phyloP scores from a whole-genome alignment of 2,113 vertebrate species.

The Cephalopholis sonnerati region DNA sequence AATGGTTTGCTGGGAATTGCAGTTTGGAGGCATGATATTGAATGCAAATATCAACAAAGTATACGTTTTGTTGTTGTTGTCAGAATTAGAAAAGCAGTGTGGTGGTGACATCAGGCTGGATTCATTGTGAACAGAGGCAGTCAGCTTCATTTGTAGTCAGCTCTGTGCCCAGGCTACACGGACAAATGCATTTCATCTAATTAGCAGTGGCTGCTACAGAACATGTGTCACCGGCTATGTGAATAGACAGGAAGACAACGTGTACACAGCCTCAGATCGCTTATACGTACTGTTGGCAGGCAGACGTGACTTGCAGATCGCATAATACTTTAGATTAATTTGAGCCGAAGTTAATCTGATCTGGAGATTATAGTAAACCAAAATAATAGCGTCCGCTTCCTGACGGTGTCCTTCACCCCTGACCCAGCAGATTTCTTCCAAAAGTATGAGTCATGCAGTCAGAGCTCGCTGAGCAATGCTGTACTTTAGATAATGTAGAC shows the following conservation, averaged over 20 bases:
- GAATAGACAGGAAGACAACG: conserved; percentile 39
- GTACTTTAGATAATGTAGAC: conserved; percentile 17
- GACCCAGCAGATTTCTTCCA: conserved; percentile 43
- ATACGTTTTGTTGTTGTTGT: not conserved
- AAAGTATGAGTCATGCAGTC: conserved; percentile 40
- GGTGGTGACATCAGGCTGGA: conserved; percentile 46
- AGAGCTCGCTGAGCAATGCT: conserved; percentile 5
- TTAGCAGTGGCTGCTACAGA: conserved; percentile 56
- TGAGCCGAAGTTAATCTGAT: conserved; percentile 63
- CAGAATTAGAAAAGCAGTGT: conserved; percentile 39
- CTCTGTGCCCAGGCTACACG: conserved; percentile 39
- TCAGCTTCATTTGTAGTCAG: conserved; percentile 64
- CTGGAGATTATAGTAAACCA: conserved; percentile 52
- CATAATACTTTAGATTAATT: conserved; percentile 60
- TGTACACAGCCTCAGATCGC: conserved; percentile 21
- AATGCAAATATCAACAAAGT: conserved; percentile 63
- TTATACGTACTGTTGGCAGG: conserved; percentile 36
- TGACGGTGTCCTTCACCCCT: conserved; percentile 49
- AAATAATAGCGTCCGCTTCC: conserved; percentile 54
- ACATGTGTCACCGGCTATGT: conserved; percentile 42
- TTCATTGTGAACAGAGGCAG: conserved; percentile 58
- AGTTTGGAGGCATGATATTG: conserved; percentile 10
- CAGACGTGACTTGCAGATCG: conserved; percentile 42
- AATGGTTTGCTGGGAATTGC: conserved; percentile 43
- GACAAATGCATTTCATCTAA: conserved; percentile 68